Base-by-base conservation (phyloP, 37 sponge, comb jelly and placozoan genomes). In the Tethya wilhelma region DNA sequence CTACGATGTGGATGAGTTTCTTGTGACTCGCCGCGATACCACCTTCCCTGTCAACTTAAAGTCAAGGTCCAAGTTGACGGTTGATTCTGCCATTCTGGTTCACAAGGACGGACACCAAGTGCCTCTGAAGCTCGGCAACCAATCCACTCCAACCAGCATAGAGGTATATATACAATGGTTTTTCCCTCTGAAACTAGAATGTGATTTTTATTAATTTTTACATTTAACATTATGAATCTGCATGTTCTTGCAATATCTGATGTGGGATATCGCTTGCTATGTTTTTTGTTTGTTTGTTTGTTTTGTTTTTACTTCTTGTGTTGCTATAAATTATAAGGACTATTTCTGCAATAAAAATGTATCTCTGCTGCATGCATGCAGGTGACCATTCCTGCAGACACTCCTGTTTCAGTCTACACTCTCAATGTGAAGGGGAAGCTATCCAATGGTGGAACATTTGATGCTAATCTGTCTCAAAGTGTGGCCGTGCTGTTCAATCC, bases 401-500 rank as follows among this genome's bases (percentile, higher is more conserved):
- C 69, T 1, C 85, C 89, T n/a, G 78, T 88, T 30, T 75, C 83
- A 19, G 44, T 74, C 46, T 88, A 88, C 71, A 42, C 33, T 0
- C 63, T 81, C 42, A 74, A 26, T 17, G 71, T 82, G 22, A 69
- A 0, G 17, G 85, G 85, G 2, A 28, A 28, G 45, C 11, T 41
- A 29, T 44, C 12, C 0, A 36, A 69, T 59, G 69, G 70, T 19
- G 44, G 28, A 30, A n/a, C 33, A 32, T 88, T 79, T 59, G 53
- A 66, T 26, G 74, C 63, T 30, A 31, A 34, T 0, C 69, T 77
- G 29, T 41, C 30, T 44, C 59, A 30, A 11, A 53, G 59, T 7
- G 78, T 90, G 31, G 63, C 82, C 12, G 86, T 90, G 1, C 67
- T 82, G 38, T 85, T 86, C 74, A 90, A 90, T 41, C 58, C 91